These are phyloP conservation scores for Sogatella furcifera DNA, from an alignment of 1,140 invertebrate genomes.

Conservation along the genomic window DNA sequence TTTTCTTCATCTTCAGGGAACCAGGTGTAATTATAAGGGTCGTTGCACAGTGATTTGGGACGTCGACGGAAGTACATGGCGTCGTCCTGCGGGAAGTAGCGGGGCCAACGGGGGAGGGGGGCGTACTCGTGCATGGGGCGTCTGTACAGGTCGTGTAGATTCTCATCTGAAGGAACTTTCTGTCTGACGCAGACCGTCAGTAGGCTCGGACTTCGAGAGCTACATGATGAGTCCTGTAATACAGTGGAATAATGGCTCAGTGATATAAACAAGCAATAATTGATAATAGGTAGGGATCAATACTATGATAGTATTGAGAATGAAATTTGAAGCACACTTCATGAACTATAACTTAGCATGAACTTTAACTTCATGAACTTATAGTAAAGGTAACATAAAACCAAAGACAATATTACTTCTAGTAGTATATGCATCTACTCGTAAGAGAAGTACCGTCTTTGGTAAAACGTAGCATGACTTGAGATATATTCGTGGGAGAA, in stretches of 20 bases:
- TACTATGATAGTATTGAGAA: no score
- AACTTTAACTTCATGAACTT: no score
- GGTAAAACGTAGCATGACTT: no score
- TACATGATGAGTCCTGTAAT: slow-evolving; percentile 34
- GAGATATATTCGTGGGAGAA: no score
- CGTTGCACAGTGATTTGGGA: slow-evolving; percentile 56
- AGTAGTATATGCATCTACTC: no score
- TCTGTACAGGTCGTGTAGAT: slow-evolving; percentile 49
- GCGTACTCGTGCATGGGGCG: slow-evolving; percentile 45
- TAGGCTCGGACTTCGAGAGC: slow-evolving; percentile 52
- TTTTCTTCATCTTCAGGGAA: slow-evolving; percentile 62
- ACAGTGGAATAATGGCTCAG: not conserved
- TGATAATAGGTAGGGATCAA: no score
- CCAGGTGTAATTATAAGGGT: slow-evolving; percentile 64
- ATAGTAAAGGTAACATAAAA: no score
- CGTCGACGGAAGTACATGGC: slow-evolving; percentile 40
- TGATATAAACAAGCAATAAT: no score
- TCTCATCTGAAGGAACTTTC: slow-evolving; percentile 73
- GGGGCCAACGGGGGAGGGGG: slow-evolving; percentile 56
- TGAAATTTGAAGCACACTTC: no score
- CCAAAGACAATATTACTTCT: no score
- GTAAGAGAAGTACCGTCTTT: no score
- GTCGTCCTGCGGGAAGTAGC: slow-evolving; percentile 27
- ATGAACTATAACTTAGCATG: no score
- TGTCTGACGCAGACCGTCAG: slow-evolving; percentile 75